phyloP scores from a whole-genome alignment of 2,113 vertebrate genomes.

The Numenius arquata region DNA sequence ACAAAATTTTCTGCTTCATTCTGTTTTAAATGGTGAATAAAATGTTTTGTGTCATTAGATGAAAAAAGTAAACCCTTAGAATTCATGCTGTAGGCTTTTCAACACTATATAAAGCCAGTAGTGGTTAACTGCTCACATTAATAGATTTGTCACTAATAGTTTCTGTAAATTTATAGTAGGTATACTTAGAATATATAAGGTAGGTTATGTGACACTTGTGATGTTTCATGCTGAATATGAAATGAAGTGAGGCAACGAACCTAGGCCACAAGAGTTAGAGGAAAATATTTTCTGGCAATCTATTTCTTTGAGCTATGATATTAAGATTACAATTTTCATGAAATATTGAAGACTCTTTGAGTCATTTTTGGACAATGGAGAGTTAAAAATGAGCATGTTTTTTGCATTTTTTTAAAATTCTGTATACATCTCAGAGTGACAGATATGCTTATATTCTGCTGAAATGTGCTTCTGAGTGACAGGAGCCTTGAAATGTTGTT shows the following conservation, averaged over 20 bases:
- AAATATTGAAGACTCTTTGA: constrained; percentile 4
- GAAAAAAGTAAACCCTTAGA: background rate
- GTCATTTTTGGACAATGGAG: constrained; percentile 23
- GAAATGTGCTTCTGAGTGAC: constrained; percentile 57
- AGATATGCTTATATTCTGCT: constrained; percentile 61
- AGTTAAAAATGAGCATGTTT: constrained; percentile 47
- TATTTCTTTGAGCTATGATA: constrained; percentile 18
- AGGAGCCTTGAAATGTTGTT: constrained; percentile 61
- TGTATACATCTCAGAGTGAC: constrained; percentile 47
- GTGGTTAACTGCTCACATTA: background rate
- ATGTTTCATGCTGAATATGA: background rate
- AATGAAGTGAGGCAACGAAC: background rate
- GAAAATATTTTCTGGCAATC: background rate
- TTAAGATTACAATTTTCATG: constrained; percentile 38
- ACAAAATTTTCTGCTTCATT: background rate
- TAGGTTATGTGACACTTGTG: background rate
- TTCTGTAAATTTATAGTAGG: background rate
- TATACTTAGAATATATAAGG: background rate
- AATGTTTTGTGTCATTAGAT: background rate
- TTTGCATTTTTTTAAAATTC: background rate
- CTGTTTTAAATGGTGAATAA: background rate
- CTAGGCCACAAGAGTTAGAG: background rate
- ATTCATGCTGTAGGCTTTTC: background rate
- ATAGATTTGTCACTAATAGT: background rate
- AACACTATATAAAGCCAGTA: background rate